phyloP scores from a whole-genome alignment of 2,888 invertebrate species.

The Syrphus vitripennis region DNA sequence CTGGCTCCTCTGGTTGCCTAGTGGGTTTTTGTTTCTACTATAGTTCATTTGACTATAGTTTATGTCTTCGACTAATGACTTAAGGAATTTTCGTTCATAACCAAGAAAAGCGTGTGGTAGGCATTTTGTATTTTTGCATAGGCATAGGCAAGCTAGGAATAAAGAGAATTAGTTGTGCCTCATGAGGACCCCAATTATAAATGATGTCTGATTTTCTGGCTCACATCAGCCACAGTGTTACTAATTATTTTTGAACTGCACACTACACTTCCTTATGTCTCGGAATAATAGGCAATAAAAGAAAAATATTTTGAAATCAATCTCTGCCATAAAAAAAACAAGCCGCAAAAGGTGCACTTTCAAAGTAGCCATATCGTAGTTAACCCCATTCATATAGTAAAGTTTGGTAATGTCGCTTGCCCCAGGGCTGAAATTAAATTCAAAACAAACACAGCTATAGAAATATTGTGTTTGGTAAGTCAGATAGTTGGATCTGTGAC shows the following conservation, averaged over 20 bases:
- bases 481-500: constrained; percentile 42
- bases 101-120: constrained; percentile 4
- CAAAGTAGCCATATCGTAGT: not conserved
- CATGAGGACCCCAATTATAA: constrained; percentile 41
- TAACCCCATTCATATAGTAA: constrained; percentile 8
- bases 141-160: constrained; percentile 1
- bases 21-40: constrained; percentile 59
- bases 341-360: not conserved
- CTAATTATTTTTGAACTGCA: not conserved
- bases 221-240: not conserved
- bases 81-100: constrained; percentile 37
- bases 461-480: constrained; percentile 8
- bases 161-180: constrained; percentile 35
- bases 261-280: not conserved
- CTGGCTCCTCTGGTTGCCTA: constrained; percentile 32
- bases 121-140: not conserved
- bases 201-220: constrained; percentile 22
- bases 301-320: constrained; percentile 35
- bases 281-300: not conserved
- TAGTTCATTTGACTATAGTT: constrained; percentile 44
- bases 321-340: constrained; percentile 58
- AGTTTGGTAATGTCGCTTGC: constrained; percentile 10
- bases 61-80: constrained; percentile 60
- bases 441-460: constrained; percentile 42
- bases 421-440: constrained; percentile 11